A percentile compares a stretch with the other conserved stretches of the same genome.
Conservation (phyloP, 2,888 invertebrate genomes). For the Agrochola lychnidis region DNA sequence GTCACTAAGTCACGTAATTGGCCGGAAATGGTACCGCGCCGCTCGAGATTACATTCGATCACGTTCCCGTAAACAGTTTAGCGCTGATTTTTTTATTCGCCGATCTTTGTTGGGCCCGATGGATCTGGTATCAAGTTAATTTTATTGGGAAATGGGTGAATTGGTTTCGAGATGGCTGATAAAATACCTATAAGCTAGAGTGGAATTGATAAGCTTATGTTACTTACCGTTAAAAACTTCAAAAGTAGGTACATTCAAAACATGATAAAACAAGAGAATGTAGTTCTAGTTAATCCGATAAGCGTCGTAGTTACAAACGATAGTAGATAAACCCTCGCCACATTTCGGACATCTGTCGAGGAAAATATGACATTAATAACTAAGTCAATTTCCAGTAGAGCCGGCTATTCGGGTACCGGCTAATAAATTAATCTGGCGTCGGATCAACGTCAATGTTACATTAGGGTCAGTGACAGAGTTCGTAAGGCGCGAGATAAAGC, state of each 20-base stretch:
- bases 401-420: conserved; percentile 73
- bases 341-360: conserved; percentile 74
- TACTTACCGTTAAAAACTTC: not conserved
- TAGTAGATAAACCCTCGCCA: conserved; percentile 71
- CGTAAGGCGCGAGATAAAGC: conserved; percentile 78
- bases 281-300: conserved; percentile 61
- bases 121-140: conserved; percentile 61
- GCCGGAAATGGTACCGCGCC: conserved; percentile 82
- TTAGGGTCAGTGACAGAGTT: conserved; percentile 79
- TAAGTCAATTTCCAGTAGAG: conserved; percentile 80
- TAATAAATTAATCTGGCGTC: conserved; percentile 87
- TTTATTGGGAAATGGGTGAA: conserved; percentile 58
- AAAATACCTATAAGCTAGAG: not conserved
- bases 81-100: conserved; percentile 77
- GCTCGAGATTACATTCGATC: conserved; percentile 83
- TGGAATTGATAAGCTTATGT: not conserved
- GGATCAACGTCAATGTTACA: conserved; percentile 84
- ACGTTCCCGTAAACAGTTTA: conserved; percentile 84
- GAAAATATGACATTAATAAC: conserved; percentile 84
- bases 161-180: conserved; percentile 16
- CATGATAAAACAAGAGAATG: conserved; percentile 27
- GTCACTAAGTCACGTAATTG: conserved; percentile 84
- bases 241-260: not conserved
- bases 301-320: conserved; percentile 68
- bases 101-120: conserved; percentile 73